A percentile compares a stretch with the other conserved stretches of the same genome.
These are phyloP conservation scores for Pogonus chalceus DNA, from an alignment of 1,140 invertebrate species.

Conservation along the genomic window DNA sequence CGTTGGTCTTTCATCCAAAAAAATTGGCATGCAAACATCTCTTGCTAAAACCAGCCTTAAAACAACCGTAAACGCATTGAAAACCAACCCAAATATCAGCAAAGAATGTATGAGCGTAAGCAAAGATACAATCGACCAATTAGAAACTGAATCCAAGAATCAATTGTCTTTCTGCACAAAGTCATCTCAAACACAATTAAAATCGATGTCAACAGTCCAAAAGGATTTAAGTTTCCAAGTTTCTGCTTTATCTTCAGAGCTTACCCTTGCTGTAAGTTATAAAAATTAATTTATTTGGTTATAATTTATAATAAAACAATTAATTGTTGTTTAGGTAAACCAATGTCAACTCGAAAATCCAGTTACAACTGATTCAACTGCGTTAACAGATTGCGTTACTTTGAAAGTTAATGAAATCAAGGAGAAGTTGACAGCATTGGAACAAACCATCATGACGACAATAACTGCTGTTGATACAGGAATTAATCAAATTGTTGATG, in stretches of 20 bases:
- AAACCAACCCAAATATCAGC: background rate
- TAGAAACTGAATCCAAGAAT: background rate
- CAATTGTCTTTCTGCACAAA: background rate
- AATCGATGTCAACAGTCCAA: background rate
- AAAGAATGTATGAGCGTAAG: background rate
- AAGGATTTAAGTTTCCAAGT: background rate
- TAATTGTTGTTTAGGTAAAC: too few relatives aligned
- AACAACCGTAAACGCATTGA: background rate
- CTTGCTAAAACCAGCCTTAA: background rate
- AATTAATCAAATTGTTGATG: background rate
- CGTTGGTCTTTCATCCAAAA: background rate
- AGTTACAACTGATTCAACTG: background rate
- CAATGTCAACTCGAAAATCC: background rate
- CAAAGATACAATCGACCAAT: background rate
- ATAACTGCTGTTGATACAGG: background rate
- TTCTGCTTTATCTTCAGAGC: background rate
- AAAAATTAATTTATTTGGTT: too few relatives aligned
- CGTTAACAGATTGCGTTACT: background rate
- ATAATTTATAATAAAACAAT: too few relatives aligned
- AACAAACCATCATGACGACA: background rate
- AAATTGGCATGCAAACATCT: background rate
- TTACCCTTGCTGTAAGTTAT: background rate
- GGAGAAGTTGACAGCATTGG: background rate
- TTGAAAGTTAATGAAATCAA: background rate
- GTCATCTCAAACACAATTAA: background rate